A percentile compares a stretch with the other conserved stretches of the same genome.
phyloP scores from a whole-genome alignment of 92 coral and sea anemone species.

The Isaurus tuberculatus region DNA sequence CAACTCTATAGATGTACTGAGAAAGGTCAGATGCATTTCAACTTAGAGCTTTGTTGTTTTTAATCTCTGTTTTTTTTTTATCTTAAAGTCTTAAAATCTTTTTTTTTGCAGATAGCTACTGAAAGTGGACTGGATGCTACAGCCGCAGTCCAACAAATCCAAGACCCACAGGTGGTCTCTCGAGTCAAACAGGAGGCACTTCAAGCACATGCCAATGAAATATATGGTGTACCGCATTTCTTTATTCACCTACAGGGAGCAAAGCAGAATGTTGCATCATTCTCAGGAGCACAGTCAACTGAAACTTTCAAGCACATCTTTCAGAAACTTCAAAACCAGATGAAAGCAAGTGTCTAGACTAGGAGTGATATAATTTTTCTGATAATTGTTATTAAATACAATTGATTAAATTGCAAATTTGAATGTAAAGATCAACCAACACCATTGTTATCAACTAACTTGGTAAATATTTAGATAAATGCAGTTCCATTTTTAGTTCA shows the following conservation, averaged over 20 bases:
- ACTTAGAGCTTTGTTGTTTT: neutral
- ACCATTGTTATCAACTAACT: too few relatives aligned
- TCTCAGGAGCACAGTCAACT: slow-evolving; percentile 97
- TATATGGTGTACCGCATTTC: slow-evolving; percentile 89
- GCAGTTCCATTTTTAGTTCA: too few relatives aligned
- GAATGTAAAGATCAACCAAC: too few relatives aligned
- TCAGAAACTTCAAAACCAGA: slow-evolving; percentile 64
- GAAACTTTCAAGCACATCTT: slow-evolving; percentile 76
- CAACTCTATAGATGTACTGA: slow-evolving; percentile 68
- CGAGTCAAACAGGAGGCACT: slow-evolving; percentile 82
- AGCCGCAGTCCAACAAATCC: slow-evolving; percentile 72
- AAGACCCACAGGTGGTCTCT: slow-evolving; percentile 61
- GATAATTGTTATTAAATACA: too few relatives aligned
- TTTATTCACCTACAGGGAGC: slow-evolving; percentile 69
- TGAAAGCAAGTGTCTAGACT: slow-evolving; percentile 80
- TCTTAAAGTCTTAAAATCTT: neutral
- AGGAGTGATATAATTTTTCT: neutral
- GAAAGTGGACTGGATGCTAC: slow-evolving; percentile 74
- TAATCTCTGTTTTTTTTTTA: too few relatives aligned
- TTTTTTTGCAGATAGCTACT: slow-evolving; percentile 55
- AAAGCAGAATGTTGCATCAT: slow-evolving; percentile 56
- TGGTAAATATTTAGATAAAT: too few relatives aligned
- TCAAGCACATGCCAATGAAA: slow-evolving; percentile 67
- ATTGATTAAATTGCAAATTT: too few relatives aligned
- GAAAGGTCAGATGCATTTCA: slow-evolving; percentile 12